A percentile compares a stretch with the other conserved stretches of the same genome.
Evolutionary conservation across 2,113 vertebrate species (phyloP).

Genomic region (Petaurus breviceps): DNA sequence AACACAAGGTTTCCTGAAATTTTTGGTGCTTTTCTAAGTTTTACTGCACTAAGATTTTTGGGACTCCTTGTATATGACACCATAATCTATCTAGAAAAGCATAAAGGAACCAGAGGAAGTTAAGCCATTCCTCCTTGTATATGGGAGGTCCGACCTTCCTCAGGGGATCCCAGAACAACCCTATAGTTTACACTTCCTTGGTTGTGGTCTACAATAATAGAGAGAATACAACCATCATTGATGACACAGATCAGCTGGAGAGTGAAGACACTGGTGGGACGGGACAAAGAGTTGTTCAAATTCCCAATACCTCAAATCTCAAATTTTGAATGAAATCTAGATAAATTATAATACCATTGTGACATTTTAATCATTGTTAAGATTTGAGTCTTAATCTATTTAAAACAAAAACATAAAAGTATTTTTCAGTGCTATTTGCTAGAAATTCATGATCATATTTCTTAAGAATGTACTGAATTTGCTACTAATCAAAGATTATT

Average conservation of each 20-base stretch:
- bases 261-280: background rate
- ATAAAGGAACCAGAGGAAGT: background rate
- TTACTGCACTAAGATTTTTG: background rate
- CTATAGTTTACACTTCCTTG: background rate
- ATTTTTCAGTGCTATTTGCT: background rate
- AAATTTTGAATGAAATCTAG: conserved; percentile 19
- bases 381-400: background rate
- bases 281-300: background rate
- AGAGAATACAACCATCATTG: background rate
- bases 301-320: background rate
- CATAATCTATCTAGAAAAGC: background rate
- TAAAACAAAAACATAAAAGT: background rate
- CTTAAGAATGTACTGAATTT: conserved; percentile 9
- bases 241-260: background rate
- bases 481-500: conserved; percentile 29
- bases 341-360: conserved; percentile 14
- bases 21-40: background rate
- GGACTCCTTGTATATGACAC: background rate
- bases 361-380: conserved; percentile 12
- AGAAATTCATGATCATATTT: background rate
- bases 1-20: background rate
- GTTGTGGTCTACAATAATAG: background rate
- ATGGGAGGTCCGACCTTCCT: background rate
- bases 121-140: background rate
- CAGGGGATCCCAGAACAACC: background rate